phyloP scores from a whole-genome alignment of 1,140 invertebrate species.

The Aporrectodea caliginosa region DNA sequence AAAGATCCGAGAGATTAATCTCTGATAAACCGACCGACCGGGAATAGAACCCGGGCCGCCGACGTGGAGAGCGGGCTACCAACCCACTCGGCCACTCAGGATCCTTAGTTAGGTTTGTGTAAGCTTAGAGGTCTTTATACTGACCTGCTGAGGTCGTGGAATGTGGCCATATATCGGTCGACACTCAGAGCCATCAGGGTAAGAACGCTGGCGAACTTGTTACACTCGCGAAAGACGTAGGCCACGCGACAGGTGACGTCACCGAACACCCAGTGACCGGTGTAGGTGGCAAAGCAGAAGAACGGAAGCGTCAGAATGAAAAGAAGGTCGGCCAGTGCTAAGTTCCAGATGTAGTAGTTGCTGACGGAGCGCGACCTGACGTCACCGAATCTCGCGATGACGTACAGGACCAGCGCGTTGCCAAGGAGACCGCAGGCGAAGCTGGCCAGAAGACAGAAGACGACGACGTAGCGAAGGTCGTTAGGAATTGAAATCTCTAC shows the following conservation, averaged over 20 bases:
- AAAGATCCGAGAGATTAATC: too few relatives aligned
- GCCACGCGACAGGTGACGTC: slow-evolving; percentile 1
- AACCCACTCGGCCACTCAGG: too few relatives aligned
- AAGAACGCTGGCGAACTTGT: slow-evolving; percentile 8
- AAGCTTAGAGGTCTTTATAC: too few relatives aligned
- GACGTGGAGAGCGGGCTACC: too few relatives aligned
- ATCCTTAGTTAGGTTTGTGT: too few relatives aligned
- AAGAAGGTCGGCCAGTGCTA: slow-evolving; percentile 18
- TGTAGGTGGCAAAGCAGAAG: slow-evolving; percentile 17
- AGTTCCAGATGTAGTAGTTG: slow-evolving; percentile 27
- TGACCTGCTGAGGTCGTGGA: slow-evolving; percentile 11
- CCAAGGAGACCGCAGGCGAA: background rate
- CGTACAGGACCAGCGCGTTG: background rate
- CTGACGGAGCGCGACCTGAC: background rate
- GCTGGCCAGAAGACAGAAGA: background rate
- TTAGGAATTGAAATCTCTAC: background rate
- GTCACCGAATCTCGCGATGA: background rate
- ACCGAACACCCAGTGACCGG: slow-evolving; percentile 16
- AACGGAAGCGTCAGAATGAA: slow-evolving; percentile 19
- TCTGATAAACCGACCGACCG: too few relatives aligned
- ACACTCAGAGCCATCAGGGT: slow-evolving; percentile 1
- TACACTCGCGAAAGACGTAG: background rate
- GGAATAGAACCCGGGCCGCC: too few relatives aligned
- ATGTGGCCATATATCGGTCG: slow-evolving; percentile 15
- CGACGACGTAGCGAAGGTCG: background rate